Base-by-base conservation (phyloP, 2,797 vertebrate genomes). In the Acomys russatus region DNA sequence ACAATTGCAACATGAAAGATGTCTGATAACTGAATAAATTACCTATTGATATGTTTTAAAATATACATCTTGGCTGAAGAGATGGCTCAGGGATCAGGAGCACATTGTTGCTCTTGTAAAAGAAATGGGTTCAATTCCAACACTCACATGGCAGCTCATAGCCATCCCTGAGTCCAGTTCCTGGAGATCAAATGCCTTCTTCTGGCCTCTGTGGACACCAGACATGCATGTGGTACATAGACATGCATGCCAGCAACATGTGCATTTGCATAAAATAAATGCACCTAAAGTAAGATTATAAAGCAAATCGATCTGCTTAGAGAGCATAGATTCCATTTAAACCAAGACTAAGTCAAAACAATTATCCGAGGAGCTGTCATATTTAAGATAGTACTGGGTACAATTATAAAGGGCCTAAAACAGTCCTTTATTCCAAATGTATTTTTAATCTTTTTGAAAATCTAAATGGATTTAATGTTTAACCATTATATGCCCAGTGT, bases 291-390 rank as follows among this genome's bases (percentile, higher is more conserved):
- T 79, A 92, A 89, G 25, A 84, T 84, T 66, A 33, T 30, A 64
- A 83, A 64, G 35, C 44, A 51, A 68, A 20, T 66, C 82, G 7
- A 51, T 5, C 15, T 68, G 38, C 83, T 90, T 80, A 79, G 30
- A 35, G 35, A 73, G 64, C 83, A 86, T 74, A 68, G 33, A 56
- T 82, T 90, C 56, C 30, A 22, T 90, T 96, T 90, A 90, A 87
- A 30, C 22, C 61, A 91, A 96, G 78, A 66, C 18, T 88, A 28
- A 79, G 35, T 80, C 78, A 82, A 87, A 92, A 90, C 11, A 70
- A 90, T 35, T 59, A 89, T 1, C 30, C 28, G 38, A 94, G 35
- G 15, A 76, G 12, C 6, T 90, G 28, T 70, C 38, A 66, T 54
- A 56, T 59, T n/a, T 28, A 59, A 79, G 93, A 18, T 33, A 73